Evolutionary conservation across 2,797 vertebrate species (phyloP).

Genomic region (Eremophila alpestris): DNA sequence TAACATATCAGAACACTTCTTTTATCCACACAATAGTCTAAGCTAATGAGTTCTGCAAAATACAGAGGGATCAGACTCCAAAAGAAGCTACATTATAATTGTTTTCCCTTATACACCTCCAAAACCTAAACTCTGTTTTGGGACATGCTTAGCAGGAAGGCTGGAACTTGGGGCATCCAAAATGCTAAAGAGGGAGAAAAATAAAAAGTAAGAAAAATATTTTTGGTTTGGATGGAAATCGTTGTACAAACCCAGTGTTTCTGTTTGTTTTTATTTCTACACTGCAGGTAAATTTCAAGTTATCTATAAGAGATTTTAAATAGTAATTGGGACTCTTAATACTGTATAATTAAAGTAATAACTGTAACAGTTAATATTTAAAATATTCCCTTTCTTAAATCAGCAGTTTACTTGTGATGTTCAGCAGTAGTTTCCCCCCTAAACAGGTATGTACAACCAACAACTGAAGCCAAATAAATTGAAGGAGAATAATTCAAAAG

Average conservation of each 20-base stretch:
- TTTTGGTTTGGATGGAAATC: not conserved
- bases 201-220: not conserved
- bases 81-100: not conserved
- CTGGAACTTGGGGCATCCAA: not conserved
- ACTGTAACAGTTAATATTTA: not conserved
- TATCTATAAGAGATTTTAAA: not conserved
- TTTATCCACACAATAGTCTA: not conserved
- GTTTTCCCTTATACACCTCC: not conserved
- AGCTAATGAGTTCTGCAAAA: not conserved
- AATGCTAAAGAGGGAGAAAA: not conserved
- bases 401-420: not conserved
- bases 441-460: not conserved
- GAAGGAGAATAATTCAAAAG: not conserved
- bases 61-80: not conserved
- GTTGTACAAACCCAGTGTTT: not conserved
- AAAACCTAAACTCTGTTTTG: not conserved
- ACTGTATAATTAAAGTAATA: not conserved
- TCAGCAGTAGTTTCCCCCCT: not conserved
- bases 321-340: not conserved
- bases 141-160: not conserved
- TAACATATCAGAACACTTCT: not conserved
- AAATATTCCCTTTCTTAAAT: not conserved
- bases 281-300: not conserved
- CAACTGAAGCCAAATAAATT: not conserved
- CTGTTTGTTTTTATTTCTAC: not conserved